These are phyloP conservation scores for Gastrophryne carolinensis DNA, from an alignment of 2,797 vertebrate species.

Conservation along the genomic window DNA sequence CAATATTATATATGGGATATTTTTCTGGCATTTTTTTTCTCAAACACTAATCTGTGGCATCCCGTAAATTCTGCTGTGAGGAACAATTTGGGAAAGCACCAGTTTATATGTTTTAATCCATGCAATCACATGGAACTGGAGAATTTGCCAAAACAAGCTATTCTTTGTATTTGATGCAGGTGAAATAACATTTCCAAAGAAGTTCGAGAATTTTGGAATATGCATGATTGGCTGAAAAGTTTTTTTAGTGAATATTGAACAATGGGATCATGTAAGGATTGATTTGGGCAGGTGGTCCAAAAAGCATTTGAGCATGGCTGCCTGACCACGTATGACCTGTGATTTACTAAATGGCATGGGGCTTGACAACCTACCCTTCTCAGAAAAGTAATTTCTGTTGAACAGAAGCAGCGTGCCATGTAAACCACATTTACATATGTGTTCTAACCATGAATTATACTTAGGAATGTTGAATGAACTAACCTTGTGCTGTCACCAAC, in stretches of 20 bases:
- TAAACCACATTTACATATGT: no score
- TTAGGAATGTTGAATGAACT: no score
- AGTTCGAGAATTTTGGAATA: conserved; percentile 33
- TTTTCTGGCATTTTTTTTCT: conserved; percentile 20
- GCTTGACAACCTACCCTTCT: background rate
- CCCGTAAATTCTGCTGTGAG: conserved; percentile 39
- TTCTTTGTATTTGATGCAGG: conserved; percentile 41
- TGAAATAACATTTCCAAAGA: conserved; percentile 48
- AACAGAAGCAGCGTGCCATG: no score
- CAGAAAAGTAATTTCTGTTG: no score
- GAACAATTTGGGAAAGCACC: conserved; percentile 34
- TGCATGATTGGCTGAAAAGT: conserved; percentile 23
- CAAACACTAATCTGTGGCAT: conserved; percentile 32
- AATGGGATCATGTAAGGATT: conserved; percentile 19
- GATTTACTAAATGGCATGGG: background rate
- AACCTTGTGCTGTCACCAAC: no score
- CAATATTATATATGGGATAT: conserved; percentile 17
- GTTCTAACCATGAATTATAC: no score
- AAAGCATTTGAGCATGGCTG: background rate
- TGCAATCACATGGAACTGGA: conserved; percentile 29
- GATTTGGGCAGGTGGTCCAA: conserved; percentile 7
- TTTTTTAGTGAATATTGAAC: conserved; percentile 33
- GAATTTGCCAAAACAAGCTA: conserved; percentile 44
- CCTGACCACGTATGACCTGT: background rate
- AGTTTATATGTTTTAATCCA: conserved; percentile 42